phyloP scores from a whole-genome alignment of 1,140 invertebrate genomes.

The Drosophila baimaii region DNA sequence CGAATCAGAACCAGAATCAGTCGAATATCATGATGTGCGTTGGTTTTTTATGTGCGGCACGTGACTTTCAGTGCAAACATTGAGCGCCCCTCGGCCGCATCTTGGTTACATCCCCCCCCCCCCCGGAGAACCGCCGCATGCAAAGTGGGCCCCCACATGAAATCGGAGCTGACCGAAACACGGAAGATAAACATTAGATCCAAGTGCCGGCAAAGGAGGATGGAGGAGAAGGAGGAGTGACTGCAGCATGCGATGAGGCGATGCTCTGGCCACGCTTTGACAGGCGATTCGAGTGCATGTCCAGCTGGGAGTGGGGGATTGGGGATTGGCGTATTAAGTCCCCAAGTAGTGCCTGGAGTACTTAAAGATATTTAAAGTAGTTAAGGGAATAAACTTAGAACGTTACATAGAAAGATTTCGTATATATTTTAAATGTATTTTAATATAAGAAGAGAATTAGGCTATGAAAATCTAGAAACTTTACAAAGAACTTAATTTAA shows the following conservation, averaged over 20 bases:
- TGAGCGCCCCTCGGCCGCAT: constrained; percentile 77
- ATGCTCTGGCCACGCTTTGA: constrained; percentile 52
- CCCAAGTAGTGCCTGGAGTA: neutral
- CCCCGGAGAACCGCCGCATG: constrained; percentile 7
- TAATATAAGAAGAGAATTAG: too few relatives aligned
- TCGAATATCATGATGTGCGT: constrained; percentile 64
- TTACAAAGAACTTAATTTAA: neutral
- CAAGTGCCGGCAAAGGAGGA: constrained; percentile 17
- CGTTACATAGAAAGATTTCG: too few relatives aligned
- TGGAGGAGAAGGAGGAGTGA: neutral
- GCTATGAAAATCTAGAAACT: neutral
- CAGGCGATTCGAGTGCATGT: constrained; percentile 28
- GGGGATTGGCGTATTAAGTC: neutral
- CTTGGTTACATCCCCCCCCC: constrained; percentile 27
- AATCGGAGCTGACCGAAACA: constrained; percentile 68
- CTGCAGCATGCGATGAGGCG: constrained; percentile 55
- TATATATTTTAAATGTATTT: neutral
- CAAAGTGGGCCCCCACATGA: constrained; percentile 46
- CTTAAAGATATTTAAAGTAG: neutral
- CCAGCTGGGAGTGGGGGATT: constrained; percentile 13
- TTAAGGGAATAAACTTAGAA: neutral
- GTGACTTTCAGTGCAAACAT: constrained; percentile 72
- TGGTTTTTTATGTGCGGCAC: constrained; percentile 74
- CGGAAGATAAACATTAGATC: constrained; percentile 77
- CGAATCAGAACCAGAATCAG: constrained; percentile 30